A percentile compares a stretch with the other conserved stretches of the same genome.
Conservation (phyloP, 1,140 invertebrate genomes). For the Campoletis sonorensis region DNA sequence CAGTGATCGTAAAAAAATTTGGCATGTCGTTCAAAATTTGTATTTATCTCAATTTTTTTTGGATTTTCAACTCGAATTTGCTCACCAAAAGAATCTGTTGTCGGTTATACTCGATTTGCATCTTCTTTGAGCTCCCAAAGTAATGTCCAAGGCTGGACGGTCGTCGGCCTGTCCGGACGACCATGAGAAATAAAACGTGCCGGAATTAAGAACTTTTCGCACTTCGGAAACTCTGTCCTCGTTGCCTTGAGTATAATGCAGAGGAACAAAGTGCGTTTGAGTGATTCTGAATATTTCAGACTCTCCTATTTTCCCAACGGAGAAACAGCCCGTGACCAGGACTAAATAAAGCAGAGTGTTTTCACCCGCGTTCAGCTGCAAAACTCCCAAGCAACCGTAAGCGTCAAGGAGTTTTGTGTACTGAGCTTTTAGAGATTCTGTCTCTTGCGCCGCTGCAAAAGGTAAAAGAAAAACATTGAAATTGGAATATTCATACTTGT, state of each 20-base stretch:
- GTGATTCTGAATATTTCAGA: slow-evolving; percentile 96
- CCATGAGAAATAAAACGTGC: slow-evolving; percentile 98
- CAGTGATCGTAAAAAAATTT: no score
- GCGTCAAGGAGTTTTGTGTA: slow-evolving; percentile 94
- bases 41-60: no score
- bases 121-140: slow-evolving; percentile 93
- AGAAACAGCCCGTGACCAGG: slow-evolving; percentile 95
- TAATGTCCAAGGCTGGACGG: slow-evolving; percentile 85
- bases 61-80: not conserved
- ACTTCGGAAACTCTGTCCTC: slow-evolving; percentile 89
- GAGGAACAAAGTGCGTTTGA: slow-evolving; percentile 91
- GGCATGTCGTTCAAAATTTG: no score
- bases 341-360: slow-evolving; percentile 90
- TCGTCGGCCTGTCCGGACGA: slow-evolving; percentile 72
- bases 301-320: slow-evolving; percentile 95
- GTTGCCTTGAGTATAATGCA: slow-evolving; percentile 87
- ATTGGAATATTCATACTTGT: not conserved
- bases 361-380: slow-evolving; percentile 92
- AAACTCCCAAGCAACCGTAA: slow-evolving; percentile 93
- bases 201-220: slow-evolving; percentile 94
- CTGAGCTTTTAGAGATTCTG: slow-evolving; percentile 90
- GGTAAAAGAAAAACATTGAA: not conserved
- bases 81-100: slow-evolving; percentile 96
- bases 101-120: slow-evolving; percentile 88
- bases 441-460: slow-evolving; percentile 84